Evolutionary conservation across 2,113 vertebrate species (phyloP).

Genomic region (Anguilla rostrata): DNA sequence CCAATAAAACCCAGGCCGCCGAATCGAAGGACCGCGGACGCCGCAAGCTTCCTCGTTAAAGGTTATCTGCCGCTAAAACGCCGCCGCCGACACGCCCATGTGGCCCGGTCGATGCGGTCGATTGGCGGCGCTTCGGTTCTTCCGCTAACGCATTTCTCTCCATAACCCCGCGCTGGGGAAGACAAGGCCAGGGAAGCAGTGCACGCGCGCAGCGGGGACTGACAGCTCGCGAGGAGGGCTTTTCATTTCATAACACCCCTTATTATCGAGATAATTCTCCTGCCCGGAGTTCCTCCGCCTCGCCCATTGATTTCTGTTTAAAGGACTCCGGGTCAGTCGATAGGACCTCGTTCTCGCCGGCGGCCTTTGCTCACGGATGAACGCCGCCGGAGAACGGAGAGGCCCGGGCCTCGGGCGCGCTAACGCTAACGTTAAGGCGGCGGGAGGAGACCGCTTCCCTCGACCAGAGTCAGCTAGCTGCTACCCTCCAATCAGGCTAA

Average conservation of each 20-base stretch:
- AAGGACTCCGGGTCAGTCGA: constrained; percentile 87
- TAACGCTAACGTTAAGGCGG: constrained; percentile 82
- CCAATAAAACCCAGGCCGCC: constrained; percentile 31
- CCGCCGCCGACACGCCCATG: constrained; percentile 71
- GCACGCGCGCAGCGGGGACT: constrained; percentile 12
- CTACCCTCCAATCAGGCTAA: constrained; percentile 70
- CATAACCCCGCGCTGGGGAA: not conserved
- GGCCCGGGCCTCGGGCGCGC: constrained; percentile 78
- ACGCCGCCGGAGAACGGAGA: constrained; percentile 91
- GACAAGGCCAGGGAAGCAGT: not conserved
- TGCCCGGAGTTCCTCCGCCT: constrained; percentile 76
- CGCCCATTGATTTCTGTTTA: constrained; percentile 78
- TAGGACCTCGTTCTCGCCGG: constrained; percentile 78
- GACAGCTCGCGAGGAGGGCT: constrained; percentile 40
- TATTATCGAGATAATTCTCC: constrained; percentile 79
- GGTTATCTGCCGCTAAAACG: constrained; percentile 75
- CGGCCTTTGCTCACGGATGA: constrained; percentile 97
- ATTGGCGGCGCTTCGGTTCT: constrained; percentile 36
- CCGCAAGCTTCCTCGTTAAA: constrained; percentile 61
- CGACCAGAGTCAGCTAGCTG: constrained; percentile 31
- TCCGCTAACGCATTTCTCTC: constrained; percentile 26
- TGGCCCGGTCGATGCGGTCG: constrained; percentile 72
- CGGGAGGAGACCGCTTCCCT: constrained; percentile 36
- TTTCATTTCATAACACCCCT: constrained; percentile 76
- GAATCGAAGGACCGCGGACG: constrained; percentile 65